phyloP scores from a whole-genome alignment of 2,888 invertebrate species.

The Mesopsocus fuscifrons region DNA sequence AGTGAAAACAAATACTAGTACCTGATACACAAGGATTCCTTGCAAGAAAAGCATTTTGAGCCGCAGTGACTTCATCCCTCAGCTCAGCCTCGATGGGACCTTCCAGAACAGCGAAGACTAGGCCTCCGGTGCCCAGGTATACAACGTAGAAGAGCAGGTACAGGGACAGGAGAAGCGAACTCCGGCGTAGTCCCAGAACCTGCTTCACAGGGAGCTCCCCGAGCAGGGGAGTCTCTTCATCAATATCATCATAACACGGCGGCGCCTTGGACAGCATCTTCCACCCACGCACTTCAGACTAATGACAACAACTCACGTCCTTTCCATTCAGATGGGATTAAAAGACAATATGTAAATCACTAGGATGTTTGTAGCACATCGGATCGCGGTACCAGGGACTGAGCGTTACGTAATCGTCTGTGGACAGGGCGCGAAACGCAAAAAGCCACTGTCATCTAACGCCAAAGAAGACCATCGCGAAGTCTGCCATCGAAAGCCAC shows the following conservation, averaged over 20 bases:
- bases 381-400: no score
- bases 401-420: no score
- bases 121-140: slow-evolving; percentile 44
- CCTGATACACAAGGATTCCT: slow-evolving; percentile 42
- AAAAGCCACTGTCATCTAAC: no score
- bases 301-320: no score
- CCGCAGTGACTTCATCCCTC: slow-evolving; percentile 29
- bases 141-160: slow-evolving; percentile 37
- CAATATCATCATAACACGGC: not conserved
- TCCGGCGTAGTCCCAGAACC: slow-evolving; percentile 33
- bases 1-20: no score
- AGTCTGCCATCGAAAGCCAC: no score
- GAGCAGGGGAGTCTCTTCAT: slow-evolving; percentile 3
- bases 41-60: slow-evolving; percentile 34
- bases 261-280: not conserved
- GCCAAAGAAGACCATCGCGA: no score
- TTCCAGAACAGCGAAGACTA: slow-evolving; percentile 47
- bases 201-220: slow-evolving; percentile 5
- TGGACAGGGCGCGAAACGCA: no score
- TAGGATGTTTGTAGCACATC: no score
- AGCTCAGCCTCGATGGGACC: slow-evolving; percentile 37
- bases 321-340: no score
- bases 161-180: slow-evolving; percentile 31
- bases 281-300: no score
- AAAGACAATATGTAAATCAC: no score